Conservation (phyloP, 2,113 vertebrate genomes). For the Oostethus manadensis region DNA sequence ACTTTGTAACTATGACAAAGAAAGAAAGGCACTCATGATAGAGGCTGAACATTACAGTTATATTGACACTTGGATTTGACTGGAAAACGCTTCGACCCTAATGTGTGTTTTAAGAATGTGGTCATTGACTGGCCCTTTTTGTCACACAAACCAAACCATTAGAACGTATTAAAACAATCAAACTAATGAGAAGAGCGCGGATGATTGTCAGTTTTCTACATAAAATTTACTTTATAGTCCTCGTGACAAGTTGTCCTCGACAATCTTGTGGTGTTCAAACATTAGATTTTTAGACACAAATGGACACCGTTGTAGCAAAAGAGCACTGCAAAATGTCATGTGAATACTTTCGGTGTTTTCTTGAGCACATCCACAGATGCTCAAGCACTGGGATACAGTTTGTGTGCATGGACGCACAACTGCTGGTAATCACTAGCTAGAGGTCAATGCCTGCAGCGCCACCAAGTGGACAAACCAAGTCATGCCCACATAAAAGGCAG, state of each 20-base stretch:
- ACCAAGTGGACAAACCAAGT: too few species aligned
- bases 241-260: neutral
- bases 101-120: neutral
- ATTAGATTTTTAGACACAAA: neutral
- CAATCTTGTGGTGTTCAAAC: neutral
- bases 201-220: too few species aligned
- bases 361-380: neutral
- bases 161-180: neutral
- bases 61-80: neutral
- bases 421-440: too few species aligned
- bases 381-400: too few species aligned
- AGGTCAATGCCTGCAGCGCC: too few species aligned
- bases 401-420: too few species aligned
- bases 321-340: too few species aligned
- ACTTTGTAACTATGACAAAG: slow-evolving; percentile 5
- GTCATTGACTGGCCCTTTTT: slow-evolving; percentile 45
- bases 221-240: neutral
- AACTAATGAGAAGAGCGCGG: neutral
- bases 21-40: slow-evolving; percentile 26
- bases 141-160: neutral
- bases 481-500: too few species aligned
- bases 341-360: neutral
- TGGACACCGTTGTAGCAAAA: neutral
- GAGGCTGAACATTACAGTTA: neutral
- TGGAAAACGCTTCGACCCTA: slow-evolving; percentile 6